Percentiles rank a stretch among this genome's conserved stretches.
phyloP scores from a whole-genome alignment of 2,888 invertebrate genomes.

The Leptinotarsa tumamoca region DNA sequence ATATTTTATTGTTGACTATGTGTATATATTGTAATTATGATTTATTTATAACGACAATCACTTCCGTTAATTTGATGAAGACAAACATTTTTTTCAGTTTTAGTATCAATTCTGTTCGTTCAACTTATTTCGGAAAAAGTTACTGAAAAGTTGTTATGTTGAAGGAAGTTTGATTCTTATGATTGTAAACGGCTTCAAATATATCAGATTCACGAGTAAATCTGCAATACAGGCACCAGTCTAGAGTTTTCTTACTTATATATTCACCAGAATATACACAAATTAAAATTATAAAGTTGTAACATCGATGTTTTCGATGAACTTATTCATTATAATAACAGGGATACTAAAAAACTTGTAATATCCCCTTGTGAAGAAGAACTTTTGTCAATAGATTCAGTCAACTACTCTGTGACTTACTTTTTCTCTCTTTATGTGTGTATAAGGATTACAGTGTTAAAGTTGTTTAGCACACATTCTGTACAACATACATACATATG shows the following conservation, averaged over 20 bases:
- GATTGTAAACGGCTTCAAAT: constrained; percentile 1
- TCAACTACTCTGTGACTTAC: too few species aligned
- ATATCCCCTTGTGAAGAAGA: too few species aligned
- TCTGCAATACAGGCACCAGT: neutral
- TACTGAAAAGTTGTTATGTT: neutral
- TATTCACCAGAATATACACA: too few species aligned
- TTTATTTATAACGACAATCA: constrained; percentile 24
- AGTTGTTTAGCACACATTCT: too few species aligned
- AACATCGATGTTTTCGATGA: too few species aligned
- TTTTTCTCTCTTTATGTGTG: too few species aligned
- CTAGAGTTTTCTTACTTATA: neutral
- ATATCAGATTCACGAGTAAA: neutral
- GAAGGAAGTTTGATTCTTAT: neutral
- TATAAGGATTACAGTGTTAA: too few species aligned
- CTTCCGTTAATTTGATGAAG: constrained; percentile 5
- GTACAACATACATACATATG: too few species aligned
- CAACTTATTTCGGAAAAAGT: neutral
- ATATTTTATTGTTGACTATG: constrained; percentile 12
- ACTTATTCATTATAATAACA: too few species aligned
- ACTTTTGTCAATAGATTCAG: too few species aligned
- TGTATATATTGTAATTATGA: constrained; percentile 21
- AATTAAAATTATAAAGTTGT: too few species aligned
- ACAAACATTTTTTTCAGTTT: neutral
- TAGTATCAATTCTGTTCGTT: neutral
- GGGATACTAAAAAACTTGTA: too few species aligned